Evolutionary conservation across 2,113 vertebrate species (phyloP), one percentile per base, ranked within the genome.

Genomic region (Helogale parvula): DNA sequence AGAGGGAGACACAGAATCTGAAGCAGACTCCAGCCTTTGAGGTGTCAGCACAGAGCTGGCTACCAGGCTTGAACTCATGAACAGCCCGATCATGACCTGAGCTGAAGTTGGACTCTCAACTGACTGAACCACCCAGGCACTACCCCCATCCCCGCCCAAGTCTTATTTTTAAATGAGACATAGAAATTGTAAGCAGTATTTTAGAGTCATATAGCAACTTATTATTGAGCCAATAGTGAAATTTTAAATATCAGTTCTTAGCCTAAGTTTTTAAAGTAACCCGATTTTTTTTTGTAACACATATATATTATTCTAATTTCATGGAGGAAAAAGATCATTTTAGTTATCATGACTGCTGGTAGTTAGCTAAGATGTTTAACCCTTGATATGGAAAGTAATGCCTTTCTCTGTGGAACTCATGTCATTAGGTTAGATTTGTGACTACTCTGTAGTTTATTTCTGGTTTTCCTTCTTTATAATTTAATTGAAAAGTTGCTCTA

Each of bases 171-270:
- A 94, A 74, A 60, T 79, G 19, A 94, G 74, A 35, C 76, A 52
- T 33, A 2, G 71, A 93, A 91, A 93, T 92, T 68, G 27, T 90
- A 95, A 87, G 35, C 41, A 95, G 21, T 1, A 7, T 88, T 35
- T 97, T 77, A 79, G 38, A 35, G n/a, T 83, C 31, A 10, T 92
- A 50, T 45, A 96, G 33, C 29, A 90, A 77, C 71, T 95, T 80
- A 79, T 13, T 65, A 79, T 71, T 82, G 38, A 72, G 8, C 54
- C 74, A 35, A 7, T 74, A 84, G 33, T 90, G 83, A 94, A 66
- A 27, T 92, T 96, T 91, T 88, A 31, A 96, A 69, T 96, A 60
- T 93, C 47, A 29, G 29, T 95, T 88, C 66, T 96, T 90, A 69
- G 21, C 15, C 45, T 82, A 71, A 38, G 47, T 92, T 35, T 91